Evolutionary conservation across 2,888 invertebrate genomes (phyloP), one percentile per base, ranked within the genome.

Genomic region (Pristionchus japonicus): DNA sequence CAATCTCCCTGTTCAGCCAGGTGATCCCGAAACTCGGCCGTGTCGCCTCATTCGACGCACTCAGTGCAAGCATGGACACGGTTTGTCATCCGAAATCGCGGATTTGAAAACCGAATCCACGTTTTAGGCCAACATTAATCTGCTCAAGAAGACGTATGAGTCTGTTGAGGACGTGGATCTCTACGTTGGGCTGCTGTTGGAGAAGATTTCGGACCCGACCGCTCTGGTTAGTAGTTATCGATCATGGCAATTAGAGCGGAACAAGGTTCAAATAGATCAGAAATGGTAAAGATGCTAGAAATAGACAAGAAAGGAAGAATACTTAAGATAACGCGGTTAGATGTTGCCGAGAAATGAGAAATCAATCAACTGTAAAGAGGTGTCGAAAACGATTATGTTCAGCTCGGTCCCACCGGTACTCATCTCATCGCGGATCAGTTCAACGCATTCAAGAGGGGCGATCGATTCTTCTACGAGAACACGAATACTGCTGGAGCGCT

Each of bases 391-490:
- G n/a, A n/a, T n/a, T n/a, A n/a, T n/a, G n/a, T n/a, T n/a, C 89
- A 91, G 89, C 40, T 92, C 13, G 92, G 92, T 15, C 90, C 90
- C 77, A 91, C 91, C 86, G 92, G 90, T n/a, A 88, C 89, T 6
- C 89, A 88, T 77, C 90, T 92, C 70, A 90, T 92, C 23, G 90
- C 91, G 20, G 91, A 91, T n/a, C 91, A 91, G 49, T 92, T 92
- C 89, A 57, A 82, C 31, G 77, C 87, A 1, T 87, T 91, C 67
- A 91, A 91, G 86, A 88, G 85, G n/a, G 92, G 92, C 40, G 92
- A 92, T 77, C 88, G 92, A 15, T 92, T 91, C 89, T 92, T 88
- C 87, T 91, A 90, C 74, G 91, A 92, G 47, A 70, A 27, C 37
- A 43, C 64, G 4, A 57, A 64, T 27, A 86, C 49, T 20, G 27